Base-by-base conservation (phyloP, 2,888 invertebrate genomes). In the Gisinianus flammeolus region DNA sequence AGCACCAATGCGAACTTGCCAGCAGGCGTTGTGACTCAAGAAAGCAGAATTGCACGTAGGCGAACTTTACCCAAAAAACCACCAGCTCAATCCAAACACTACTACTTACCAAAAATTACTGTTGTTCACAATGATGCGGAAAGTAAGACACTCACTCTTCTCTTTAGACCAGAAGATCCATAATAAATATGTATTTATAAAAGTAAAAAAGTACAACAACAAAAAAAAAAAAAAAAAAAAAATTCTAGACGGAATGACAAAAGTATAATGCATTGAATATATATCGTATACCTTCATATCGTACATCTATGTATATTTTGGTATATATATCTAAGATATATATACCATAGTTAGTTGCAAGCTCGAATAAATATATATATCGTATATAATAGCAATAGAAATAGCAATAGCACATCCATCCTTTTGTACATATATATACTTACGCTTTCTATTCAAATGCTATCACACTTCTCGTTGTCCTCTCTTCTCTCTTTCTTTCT, bases 61-160 rank as follows among this genome's bases (percentile, higher is more conserved):
- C 83, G 84, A 82, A 82, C 83, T 79, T 83, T 85, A 83, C 84
- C 84, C 80, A 85, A 83, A 83, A 85, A 83, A 80, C 84, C 84
- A 70, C 54, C 82, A 79, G 80, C 81, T 75, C 80, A 81, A 72
- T 52, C 79, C 30, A 83, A 83, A 82, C 81, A 81, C 78, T 79
- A 77, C 81, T 83, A 28, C 16, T 8, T 84, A 79, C 83, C 83
- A 76, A 84, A 82, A 85, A 84, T 85, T 81, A 84, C 82, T 80
- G 81, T 85, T 81, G 81, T 85, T 82, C 82, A 84, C 81, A 79
- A 83, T 80, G 81, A 82, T 80, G 81, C 79, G 67, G 83, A 84
- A 85, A 83, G 85, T 85, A 85, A 84, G 85, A 68, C 10, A 5
- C 6, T 56, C 19, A 70, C 35, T 19, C 52, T n/a, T n/a, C n/a